phyloP scores from a whole-genome alignment of 2,113 vertebrate species.

The Typhlomys cinereus region DNA sequence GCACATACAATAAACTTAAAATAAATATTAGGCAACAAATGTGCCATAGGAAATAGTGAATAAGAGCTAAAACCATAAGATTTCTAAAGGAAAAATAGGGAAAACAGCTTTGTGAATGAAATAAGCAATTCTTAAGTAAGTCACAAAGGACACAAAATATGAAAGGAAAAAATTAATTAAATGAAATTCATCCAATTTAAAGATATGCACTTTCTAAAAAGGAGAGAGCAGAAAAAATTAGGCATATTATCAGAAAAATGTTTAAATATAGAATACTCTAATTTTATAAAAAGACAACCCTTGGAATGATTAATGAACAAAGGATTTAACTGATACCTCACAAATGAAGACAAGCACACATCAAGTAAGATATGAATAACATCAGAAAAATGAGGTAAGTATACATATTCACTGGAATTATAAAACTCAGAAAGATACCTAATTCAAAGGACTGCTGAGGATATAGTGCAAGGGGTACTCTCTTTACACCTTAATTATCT shows the following conservation, averaged over 20 bases:
- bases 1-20: too few species aligned
- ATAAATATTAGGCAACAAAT: not conserved
- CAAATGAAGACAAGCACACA: not conserved
- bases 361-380: not conserved
- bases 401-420: not conserved
- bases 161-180: constrained; percentile 31
- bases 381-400: not conserved
- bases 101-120: not conserved
- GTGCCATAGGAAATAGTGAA: not conserved
- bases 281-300: not conserved
- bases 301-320: not conserved
- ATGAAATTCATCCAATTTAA: not conserved
- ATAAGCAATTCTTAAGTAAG: not conserved
- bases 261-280: not conserved
- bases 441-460: not conserved
- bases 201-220: not conserved
- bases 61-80: not conserved
- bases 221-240: not conserved
- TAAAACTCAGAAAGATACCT: not conserved
- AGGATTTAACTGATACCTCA: not conserved
- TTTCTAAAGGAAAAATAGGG: not conserved
- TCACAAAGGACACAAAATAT: constrained; percentile 22
- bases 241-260: not conserved
- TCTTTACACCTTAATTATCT: not conserved
- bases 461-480: not conserved